Evolutionary conservation across 2,888 invertebrate genomes (phyloP).

Genomic region (Acrobasis repandana): DNA sequence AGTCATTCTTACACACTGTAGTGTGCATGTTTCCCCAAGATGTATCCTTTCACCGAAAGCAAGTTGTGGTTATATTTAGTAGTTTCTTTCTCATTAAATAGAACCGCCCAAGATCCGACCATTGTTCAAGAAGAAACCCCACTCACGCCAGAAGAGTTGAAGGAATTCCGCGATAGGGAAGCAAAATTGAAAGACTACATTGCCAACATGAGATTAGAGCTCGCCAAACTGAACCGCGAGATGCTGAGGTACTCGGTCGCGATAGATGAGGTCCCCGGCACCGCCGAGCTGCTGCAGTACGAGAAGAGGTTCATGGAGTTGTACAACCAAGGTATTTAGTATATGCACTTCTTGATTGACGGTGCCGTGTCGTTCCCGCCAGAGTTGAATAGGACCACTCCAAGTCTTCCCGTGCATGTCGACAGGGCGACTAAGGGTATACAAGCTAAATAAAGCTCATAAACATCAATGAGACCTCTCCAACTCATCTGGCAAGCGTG

Average conservation of each 20-base stretch:
- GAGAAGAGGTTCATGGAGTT: slow-evolving; percentile 97
- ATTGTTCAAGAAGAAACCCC: slow-evolving; percentile 60
- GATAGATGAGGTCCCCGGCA: slow-evolving; percentile 95
- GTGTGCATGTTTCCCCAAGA: too few relatives aligned
- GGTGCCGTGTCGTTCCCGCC: too few relatives aligned
- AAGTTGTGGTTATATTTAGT: too few relatives aligned
- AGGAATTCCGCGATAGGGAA: slow-evolving; percentile 68
- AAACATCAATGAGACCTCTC: too few relatives aligned
- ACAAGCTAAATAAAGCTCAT: too few relatives aligned
- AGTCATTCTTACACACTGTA: too few relatives aligned
- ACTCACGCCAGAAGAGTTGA: slow-evolving; percentile 59
- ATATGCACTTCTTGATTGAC: too few relatives aligned
- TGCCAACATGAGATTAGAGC: slow-evolving; percentile 78
- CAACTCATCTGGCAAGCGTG: too few relatives aligned
- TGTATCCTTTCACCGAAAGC: too few relatives aligned
- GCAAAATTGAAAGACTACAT: slow-evolving; percentile 65
- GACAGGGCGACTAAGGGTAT: too few relatives aligned
- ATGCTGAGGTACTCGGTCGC: slow-evolving; percentile 92
- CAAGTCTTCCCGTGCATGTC: too few relatives aligned
- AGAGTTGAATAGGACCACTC: too few relatives aligned
- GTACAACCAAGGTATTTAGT: slow-evolving; percentile 92
- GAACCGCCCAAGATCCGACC: slow-evolving; percentile 54
- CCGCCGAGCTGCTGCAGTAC: slow-evolving; percentile 97
- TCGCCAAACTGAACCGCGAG: slow-evolving; percentile 91
- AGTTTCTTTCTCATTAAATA: slow-evolving; percentile 37